Conservation (phyloP, 2,113 vertebrate species). For the Caranx ignobilis region DNA sequence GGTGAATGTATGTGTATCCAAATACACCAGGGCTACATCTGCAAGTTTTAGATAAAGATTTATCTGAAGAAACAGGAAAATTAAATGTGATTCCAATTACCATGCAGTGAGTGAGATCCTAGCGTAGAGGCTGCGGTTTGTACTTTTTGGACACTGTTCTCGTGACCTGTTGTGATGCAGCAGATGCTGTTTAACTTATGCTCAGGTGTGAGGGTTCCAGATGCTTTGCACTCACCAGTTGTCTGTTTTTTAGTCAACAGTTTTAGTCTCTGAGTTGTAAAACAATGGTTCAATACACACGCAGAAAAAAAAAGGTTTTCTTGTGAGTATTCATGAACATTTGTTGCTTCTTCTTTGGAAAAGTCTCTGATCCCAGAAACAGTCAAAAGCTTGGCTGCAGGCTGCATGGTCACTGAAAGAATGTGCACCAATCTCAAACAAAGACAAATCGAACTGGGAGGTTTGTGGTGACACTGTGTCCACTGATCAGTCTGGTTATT, state of each 20-base stretch:
- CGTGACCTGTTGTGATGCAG: background rate
- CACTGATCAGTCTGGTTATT: background rate
- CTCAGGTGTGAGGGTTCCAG: constrained; percentile 4
- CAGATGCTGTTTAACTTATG: constrained; percentile 2
- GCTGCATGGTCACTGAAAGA: background rate
- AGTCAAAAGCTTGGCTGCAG: background rate
- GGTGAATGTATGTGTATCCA: constrained; percentile 57
- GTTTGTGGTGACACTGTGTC: background rate
- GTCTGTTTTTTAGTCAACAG: constrained; percentile 21
- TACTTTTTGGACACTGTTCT: constrained; percentile 21
- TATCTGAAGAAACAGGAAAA: constrained; percentile 56
- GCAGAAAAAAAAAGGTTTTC: background rate
- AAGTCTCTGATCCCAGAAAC: background rate
- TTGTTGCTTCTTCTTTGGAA: background rate
- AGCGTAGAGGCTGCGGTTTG: constrained; percentile 14
- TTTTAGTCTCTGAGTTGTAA: background rate
- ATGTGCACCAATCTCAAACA: background rate
- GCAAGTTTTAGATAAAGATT: constrained; percentile 73
- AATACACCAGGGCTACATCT: constrained; percentile 66
- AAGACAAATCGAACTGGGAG: background rate
- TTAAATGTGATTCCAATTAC: constrained; percentile 59
- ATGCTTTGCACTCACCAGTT: background rate
- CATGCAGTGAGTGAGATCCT: constrained; percentile 23
- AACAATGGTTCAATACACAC: background rate
- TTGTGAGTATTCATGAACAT: background rate